Percentiles rank a stretch among this genome's conserved stretches.
Evolutionary conservation across 2,888 invertebrate species (phyloP).

Genomic region (Epinotia demarniana): DNA sequence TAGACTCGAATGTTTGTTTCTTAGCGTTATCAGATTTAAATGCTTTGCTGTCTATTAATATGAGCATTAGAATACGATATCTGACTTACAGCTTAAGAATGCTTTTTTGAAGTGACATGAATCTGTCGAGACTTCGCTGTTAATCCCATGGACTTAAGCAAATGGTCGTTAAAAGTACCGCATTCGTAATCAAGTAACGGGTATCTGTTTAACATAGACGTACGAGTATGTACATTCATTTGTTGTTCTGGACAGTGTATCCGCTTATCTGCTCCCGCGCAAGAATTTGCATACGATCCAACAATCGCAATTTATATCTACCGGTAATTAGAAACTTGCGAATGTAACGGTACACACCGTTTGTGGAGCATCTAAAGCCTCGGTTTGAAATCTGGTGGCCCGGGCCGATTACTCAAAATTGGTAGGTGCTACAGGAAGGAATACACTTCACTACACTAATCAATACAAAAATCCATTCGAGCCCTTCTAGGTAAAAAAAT

Average conservation of each 20-base stretch:
- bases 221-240: slow-evolving; percentile 50
- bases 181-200: slow-evolving; percentile 42
- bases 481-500: too few relatives aligned
- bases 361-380: slow-evolving; percentile 57
- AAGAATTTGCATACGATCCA: slow-evolving; percentile 75
- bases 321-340: slow-evolving; percentile 79
- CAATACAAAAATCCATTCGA: too few relatives aligned
- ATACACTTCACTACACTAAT: too few relatives aligned
- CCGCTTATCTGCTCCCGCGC: slow-evolving; percentile 64
- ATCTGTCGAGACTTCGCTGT: slow-evolving; percentile 10
- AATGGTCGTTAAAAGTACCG: slow-evolving; percentile 33
- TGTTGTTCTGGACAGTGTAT: slow-evolving; percentile 53
- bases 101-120: slow-evolving; percentile 5
- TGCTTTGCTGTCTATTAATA: neutral
- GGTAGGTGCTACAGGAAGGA: neutral
- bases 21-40: too few relatives aligned
- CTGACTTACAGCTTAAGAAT: neutral
- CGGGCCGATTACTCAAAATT: neutral
- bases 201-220: slow-evolving; percentile 34
- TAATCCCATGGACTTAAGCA: slow-evolving; percentile 29
- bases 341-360: slow-evolving; percentile 71
- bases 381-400: too few relatives aligned
- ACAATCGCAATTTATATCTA: slow-evolving; percentile 76
- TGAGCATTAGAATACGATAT: neutral
- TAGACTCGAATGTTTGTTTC: neutral